A percentile compares a stretch with the other conserved stretches of the same genome.
These are phyloP conservation scores for Danaus melanippus DNA, from an alignment of 1,140 invertebrate genomes.

Conservation along the genomic window DNA sequence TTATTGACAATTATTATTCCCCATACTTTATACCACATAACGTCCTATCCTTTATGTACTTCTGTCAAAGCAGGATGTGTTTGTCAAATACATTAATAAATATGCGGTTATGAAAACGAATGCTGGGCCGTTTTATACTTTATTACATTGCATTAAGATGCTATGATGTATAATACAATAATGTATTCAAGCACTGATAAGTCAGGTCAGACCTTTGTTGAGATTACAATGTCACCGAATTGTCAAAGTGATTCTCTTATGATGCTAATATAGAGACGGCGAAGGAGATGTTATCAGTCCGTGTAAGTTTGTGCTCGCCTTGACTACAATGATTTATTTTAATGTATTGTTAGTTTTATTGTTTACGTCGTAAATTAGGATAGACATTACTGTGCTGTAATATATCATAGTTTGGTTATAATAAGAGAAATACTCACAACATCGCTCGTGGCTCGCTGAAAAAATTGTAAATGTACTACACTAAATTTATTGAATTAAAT, in stretches of 20 bases:
- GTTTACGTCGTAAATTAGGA: too few species aligned
- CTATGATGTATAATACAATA: conserved; percentile 11
- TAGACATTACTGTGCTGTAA: too few species aligned
- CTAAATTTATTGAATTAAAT: too few species aligned
- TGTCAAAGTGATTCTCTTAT: conserved; percentile 38
- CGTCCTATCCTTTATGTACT: conserved; percentile 4
- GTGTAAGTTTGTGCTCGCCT: too few species aligned
- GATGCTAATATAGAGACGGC: conserved; percentile 54
- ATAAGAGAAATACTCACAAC: too few species aligned
- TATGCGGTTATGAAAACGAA: background rate
- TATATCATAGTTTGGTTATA: too few species aligned
- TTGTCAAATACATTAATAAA: conserved; percentile 18
- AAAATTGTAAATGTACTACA: too few species aligned
- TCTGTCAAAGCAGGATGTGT: conserved; percentile 20
- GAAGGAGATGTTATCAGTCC: conserved; percentile 41
- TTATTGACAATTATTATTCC: too few species aligned
- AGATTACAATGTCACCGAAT: conserved; percentile 52
- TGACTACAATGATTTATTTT: too few species aligned
- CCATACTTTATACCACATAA: too few species aligned
- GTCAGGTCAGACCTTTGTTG: conserved; percentile 55
- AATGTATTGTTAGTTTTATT: too few species aligned
- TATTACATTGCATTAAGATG: conserved; percentile 17
- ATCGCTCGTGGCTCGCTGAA: too few species aligned
- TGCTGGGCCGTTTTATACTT: conserved; percentile 13
- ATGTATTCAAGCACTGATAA: conserved; percentile 38